Percentiles rank a stretch among this genome's conserved stretches.
These are phyloP conservation scores for Bombus polaris DNA, from an alignment of 1,140 invertebrate genomes.

Conservation along the genomic window DNA sequence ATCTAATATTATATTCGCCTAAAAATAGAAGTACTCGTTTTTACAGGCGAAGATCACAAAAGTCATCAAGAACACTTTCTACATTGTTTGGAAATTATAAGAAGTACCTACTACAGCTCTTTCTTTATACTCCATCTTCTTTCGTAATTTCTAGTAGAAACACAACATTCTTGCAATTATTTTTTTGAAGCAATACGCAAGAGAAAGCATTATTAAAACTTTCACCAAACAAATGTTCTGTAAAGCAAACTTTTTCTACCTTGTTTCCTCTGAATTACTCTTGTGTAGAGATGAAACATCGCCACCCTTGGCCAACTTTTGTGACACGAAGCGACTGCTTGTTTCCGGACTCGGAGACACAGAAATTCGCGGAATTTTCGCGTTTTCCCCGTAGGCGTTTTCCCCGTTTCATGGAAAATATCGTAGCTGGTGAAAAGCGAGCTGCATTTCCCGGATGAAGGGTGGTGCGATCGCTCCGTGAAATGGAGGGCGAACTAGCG, in stretches of 20 bases:
- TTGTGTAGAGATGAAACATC: not conserved
- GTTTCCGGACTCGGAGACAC: slow-evolving; percentile 3
- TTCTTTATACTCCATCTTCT: no score
- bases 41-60: no score
- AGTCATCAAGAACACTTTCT: no score
- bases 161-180: not conserved
- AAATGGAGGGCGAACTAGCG: not conserved
- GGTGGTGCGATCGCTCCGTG: not conserved
- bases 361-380: slow-evolving; percentile 22
- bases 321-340: slow-evolving; percentile 12
- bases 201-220: not conserved
- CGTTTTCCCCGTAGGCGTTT: not conserved
- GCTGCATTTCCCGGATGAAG: not conserved
- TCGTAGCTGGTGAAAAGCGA: not conserved
- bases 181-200: no score
- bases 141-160: not conserved
- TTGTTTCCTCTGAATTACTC: not conserved
- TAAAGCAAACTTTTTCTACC: not conserved
- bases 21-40: no score
- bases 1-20: no score
- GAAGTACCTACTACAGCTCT: no score
- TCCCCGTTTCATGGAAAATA: not conserved
- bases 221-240: not conserved
- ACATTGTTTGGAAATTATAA: no score
- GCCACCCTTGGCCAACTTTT: slow-evolving; percentile 33